Conservation (phyloP, 2,113 vertebrate species). For the Origma solitaria region DNA sequence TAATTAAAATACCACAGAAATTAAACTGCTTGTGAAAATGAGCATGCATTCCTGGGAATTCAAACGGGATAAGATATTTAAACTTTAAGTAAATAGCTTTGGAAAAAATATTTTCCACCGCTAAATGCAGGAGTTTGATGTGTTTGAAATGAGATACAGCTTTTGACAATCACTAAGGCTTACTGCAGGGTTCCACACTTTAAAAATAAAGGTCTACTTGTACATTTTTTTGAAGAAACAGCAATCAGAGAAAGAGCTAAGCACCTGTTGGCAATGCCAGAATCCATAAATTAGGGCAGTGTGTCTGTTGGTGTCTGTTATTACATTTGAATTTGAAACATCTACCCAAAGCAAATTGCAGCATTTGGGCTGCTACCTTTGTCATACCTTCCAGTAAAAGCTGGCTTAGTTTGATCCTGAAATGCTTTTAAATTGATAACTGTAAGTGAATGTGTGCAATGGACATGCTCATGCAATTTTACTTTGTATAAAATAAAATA, state of each 20-base stretch:
- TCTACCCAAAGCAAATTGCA: slow-evolving; percentile 51
- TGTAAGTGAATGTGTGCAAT: slow-evolving; percentile 41
- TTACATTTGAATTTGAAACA: slow-evolving; percentile 69
- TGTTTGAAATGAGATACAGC: slow-evolving; percentile 2
- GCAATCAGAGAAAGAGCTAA: slow-evolving; percentile 40
- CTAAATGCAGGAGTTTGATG: slow-evolving; percentile 25
- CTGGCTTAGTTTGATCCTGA: slow-evolving; percentile 57
- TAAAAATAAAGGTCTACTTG: background rate
- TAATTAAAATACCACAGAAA: slow-evolving; percentile 15
- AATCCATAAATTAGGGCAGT: slow-evolving; percentile 53
- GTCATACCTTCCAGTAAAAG: slow-evolving; percentile 39
- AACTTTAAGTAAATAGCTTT: slow-evolving; percentile 52
- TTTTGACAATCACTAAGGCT: slow-evolving; percentile 49
- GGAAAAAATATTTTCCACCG: background rate
- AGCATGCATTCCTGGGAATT: slow-evolving; percentile 21
- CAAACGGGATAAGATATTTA: slow-evolving; percentile 43
- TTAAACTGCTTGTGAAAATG: slow-evolving; percentile 45
- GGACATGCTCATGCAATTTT: slow-evolving; percentile 49
- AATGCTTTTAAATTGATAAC: slow-evolving; percentile 67
- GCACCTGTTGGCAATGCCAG: slow-evolving; percentile 52
- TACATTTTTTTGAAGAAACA: slow-evolving; percentile 5
- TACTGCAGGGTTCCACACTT: slow-evolving; percentile 48
- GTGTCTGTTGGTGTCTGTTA: slow-evolving; percentile 54
- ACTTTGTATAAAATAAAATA: slow-evolving; percentile 64
- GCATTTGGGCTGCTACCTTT: slow-evolving; percentile 39